phyloP scores from a whole-genome alignment of 2,888 invertebrate species.

The Bombyx huttoni region DNA sequence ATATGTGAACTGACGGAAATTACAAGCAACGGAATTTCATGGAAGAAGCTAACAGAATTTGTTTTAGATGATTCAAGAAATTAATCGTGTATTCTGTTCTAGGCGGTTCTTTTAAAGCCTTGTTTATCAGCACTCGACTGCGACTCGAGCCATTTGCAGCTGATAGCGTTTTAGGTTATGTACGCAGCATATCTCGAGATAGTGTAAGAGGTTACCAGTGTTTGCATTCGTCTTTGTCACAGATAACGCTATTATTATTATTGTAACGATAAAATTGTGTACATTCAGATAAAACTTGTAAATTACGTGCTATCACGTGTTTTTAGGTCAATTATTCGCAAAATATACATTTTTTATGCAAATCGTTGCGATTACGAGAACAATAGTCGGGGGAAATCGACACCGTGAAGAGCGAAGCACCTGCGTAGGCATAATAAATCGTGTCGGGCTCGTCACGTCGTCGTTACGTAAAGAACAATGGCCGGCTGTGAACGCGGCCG shows the following conservation, averaged over 20 bases:
- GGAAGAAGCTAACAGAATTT: no score
- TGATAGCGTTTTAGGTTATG: slow-evolving; percentile 4
- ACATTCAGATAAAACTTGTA: not conserved
- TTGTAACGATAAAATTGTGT: not conserved
- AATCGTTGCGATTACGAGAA: slow-evolving; percentile 35
- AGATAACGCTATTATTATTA: slow-evolving; percentile 2
- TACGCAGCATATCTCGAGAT: slow-evolving; percentile 1
- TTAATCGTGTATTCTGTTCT: not conserved
- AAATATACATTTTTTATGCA: slow-evolving; percentile 20
- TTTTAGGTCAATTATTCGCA: slow-evolving; percentile 10
- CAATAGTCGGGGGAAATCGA: slow-evolving; percentile 52
- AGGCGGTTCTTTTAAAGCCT: not conserved
- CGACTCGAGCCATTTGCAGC: not conserved
- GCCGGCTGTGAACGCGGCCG: slow-evolving; percentile 56
- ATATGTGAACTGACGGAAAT: no score
- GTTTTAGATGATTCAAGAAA: not conserved
- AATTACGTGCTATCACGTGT: not conserved
- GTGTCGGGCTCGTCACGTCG: slow-evolving; percentile 31
- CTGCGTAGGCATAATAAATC: slow-evolving; percentile 42
- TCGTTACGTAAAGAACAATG: slow-evolving; percentile 65
- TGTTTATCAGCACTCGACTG: slow-evolving; percentile 1
- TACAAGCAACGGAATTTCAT: no score
- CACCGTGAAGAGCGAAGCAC: slow-evolving; percentile 40
- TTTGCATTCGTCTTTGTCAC: slow-evolving; percentile 2
- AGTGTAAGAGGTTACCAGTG: slow-evolving; percentile 6